Percentiles rank a stretch among this genome's conserved stretches.
Conservation (phyloP, 2,113 vertebrate species). For the Colossoma macropomum region DNA sequence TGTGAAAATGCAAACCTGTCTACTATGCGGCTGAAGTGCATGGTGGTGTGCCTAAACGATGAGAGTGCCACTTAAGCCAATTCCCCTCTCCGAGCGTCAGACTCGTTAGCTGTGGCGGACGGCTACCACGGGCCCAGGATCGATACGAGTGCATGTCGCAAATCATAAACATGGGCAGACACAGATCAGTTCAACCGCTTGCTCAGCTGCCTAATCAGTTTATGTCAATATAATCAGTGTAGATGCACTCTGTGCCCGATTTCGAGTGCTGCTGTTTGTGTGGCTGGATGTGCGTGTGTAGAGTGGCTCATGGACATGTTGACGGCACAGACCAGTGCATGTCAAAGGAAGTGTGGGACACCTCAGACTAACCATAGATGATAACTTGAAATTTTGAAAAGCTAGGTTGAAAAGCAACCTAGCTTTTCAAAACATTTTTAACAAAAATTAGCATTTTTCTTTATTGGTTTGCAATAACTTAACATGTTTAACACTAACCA, state of each 20-base stretch:
- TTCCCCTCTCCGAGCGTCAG: background rate
- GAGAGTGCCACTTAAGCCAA: slow-evolving; percentile 22
- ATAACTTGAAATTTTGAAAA: background rate
- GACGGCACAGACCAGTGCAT: slow-evolving; percentile 7
- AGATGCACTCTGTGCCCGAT: background rate
- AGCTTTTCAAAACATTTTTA: background rate
- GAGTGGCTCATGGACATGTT: slow-evolving; percentile 8
- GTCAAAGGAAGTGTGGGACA: slow-evolving; percentile 35
- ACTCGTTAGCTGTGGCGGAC: slow-evolving; percentile 22
- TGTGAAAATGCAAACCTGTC: slow-evolving; percentile 8
- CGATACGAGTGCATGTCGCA: slow-evolving; percentile 39
- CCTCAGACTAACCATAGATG: background rate
- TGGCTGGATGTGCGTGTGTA: background rate
- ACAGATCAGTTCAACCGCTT: background rate
- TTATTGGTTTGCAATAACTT: too few relatives aligned
- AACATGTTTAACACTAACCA: too few relatives aligned
- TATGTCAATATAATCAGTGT: slow-evolving; percentile 45
- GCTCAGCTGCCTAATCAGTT: slow-evolving; percentile 29
- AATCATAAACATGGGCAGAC: slow-evolving; percentile 43
- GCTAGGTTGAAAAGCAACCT: too few relatives aligned
- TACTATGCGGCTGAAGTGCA: background rate
- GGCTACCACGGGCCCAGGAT: slow-evolving; percentile 26
- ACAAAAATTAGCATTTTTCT: too few relatives aligned
- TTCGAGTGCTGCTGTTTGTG: background rate
- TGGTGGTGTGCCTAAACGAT: background rate